Percentiles rank a stretch among this genome's conserved stretches.
These are phyloP conservation scores for Choristoneura fumiferana DNA, from an alignment of 1,140 invertebrate genomes.

Conservation along the genomic window DNA sequence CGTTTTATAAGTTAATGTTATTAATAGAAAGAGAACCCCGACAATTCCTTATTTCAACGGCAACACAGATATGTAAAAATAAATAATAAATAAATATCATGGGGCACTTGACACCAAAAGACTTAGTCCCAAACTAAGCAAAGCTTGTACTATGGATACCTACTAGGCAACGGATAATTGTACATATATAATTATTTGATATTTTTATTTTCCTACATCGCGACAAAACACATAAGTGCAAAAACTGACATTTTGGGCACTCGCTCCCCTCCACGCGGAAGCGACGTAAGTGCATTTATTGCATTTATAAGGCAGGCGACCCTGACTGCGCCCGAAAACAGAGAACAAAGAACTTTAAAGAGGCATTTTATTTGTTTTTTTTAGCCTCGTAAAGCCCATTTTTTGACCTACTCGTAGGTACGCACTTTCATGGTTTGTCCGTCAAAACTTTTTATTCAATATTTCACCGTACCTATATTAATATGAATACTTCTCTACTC, in stretches of 20 bases:
- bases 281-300: not conserved
- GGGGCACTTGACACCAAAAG: too few relatives aligned
- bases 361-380: not conserved
- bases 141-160: too few relatives aligned
- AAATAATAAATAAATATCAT: too few relatives aligned
- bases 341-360: not conserved
- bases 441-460: too few relatives aligned
- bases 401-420: not conserved
- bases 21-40: too few relatives aligned
- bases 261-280: not conserved
- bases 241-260: not conserved
- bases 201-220: not conserved
- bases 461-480: too few relatives aligned
- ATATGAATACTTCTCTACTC: too few relatives aligned
- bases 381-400: not conserved
- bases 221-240: not conserved
- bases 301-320: not conserved
- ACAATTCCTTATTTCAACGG: too few relatives aligned
- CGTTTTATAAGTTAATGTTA: too few relatives aligned
- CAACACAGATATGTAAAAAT: too few relatives aligned
- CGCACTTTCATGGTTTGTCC: not conserved
- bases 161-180: not conserved
- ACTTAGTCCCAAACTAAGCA: too few relatives aligned
- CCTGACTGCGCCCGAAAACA: not conserved
- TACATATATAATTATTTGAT: not conserved